Conservation (phyloP, 2,888 invertebrate genomes). For the Rhingia campestris region DNA sequence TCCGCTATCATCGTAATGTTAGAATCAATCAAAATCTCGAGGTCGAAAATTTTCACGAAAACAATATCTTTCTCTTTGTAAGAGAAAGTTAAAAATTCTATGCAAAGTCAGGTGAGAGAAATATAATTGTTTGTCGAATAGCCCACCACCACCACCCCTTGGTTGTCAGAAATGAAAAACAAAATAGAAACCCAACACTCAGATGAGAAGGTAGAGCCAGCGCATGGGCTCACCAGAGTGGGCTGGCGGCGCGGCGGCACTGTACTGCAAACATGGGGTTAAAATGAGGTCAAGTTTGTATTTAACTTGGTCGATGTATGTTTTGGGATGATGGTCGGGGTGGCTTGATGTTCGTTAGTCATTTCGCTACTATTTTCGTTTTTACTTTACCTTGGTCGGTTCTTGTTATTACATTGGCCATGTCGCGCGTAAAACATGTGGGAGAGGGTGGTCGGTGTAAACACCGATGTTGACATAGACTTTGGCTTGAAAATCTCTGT, state of each 20-base stretch:
- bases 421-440: conserved; percentile 8
- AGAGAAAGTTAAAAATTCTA: not conserved
- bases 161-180: conserved; percentile 10
- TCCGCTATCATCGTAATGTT: no score
- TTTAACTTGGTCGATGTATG: conserved; percentile 44
- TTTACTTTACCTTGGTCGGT: conserved; percentile 15
- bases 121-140: conserved; percentile 21
- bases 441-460: conserved; percentile 13
- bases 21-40: no score
- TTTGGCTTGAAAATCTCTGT: conserved; percentile 41
- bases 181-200: conserved; percentile 18
- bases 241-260: not conserved
- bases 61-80: no score
- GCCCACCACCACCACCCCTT: not conserved
- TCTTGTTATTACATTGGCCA: conserved; percentile 5
- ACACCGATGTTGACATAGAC: conserved; percentile 50
- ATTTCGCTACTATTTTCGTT: not conserved
- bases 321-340: not conserved
- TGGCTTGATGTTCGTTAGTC: conserved; percentile 17
- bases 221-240: not conserved
- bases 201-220: not conserved
- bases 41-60: no score
- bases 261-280: conserved; percentile 48
- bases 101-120: conserved; percentile 28
- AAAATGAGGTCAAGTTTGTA: conserved; percentile 72